Evolutionary conservation across 2,888 invertebrate genomes (phyloP), one percentile per base, ranked within the genome.

Genomic region (Plutella xylostella): DNA sequence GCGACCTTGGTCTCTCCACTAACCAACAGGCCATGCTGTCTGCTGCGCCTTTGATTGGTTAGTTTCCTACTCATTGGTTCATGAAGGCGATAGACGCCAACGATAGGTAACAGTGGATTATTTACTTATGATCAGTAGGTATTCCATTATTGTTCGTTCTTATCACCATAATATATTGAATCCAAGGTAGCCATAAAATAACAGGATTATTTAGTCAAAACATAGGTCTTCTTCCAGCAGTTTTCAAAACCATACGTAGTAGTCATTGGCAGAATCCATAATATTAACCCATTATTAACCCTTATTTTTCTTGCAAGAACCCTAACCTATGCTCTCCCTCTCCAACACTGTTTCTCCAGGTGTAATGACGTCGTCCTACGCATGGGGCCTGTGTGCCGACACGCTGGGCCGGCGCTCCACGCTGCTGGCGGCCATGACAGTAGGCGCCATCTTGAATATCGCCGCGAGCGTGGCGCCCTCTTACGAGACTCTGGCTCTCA

Each of bases 1-100:
- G 91, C 58, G 91, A 92, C 57, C 75, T 92, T 51, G 55, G 72
- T 0, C 76, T 92, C 33, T 72, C 82, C 4, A 88, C 89, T 1
- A 62, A 78, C 1, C 85, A 90, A 55, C 88, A 91, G 57, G 91
- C 91, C 0, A 64, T 88, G 47, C 74, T 92, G 15, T 72, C 78
- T 4, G 75, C 79, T 19, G 53, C 72, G 4, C 79, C 79, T 2
- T 59, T 79, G 1, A 64, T 78, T 46, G 78, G 78, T 76, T 49
- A 60, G 55, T 9, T n/a, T 14, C 12, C 38, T 5, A 9, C 17
- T 12, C 43, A 39, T 31, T n/a, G n/a, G n/a, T n/a, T n/a, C n/a
- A n/a, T n/a, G n/a, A n/a, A n/a, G n/a, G n/a, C n/a, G n/a, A n/a
- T n/a, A n/a, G n/a, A n/a, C n/a, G n/a, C n/a, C n/a, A n/a, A n/a